These are phyloP conservation scores for Ischnura elegans DNA, from an alignment of 2,888 invertebrate genomes.

Conservation along the genomic window DNA sequence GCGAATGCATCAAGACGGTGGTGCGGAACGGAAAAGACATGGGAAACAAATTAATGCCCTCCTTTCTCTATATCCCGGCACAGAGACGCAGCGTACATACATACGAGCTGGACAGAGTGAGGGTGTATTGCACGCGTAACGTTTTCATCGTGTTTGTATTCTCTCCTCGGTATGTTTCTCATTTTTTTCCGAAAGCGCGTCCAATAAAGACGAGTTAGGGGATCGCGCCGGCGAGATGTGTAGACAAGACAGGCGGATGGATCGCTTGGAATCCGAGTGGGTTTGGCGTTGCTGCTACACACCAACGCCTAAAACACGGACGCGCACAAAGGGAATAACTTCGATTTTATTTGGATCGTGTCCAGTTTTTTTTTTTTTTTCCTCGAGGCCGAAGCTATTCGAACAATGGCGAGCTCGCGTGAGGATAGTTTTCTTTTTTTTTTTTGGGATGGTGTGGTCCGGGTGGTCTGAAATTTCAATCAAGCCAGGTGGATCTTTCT, in stretches of 20 bases:
- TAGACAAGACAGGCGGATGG: neutral
- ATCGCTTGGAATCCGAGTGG: neutral
- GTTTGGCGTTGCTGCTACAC: too few relatives aligned
- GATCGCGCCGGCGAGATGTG: neutral
- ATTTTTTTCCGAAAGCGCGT: neutral
- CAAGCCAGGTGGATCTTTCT: neutral
- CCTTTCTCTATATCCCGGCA: neutral
- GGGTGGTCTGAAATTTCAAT: neutral
- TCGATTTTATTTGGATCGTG: neutral
- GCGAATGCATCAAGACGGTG: neutral
- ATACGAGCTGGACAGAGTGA: neutral
- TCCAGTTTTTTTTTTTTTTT: neutral
- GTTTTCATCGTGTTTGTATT: neutral
- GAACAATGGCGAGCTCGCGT: neutral
- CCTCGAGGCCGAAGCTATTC: neutral
- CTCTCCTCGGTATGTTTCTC: neutral
- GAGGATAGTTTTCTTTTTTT: too few relatives aligned
- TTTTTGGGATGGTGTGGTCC: too few relatives aligned
- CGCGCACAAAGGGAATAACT: neutral
- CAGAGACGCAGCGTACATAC: neutral
- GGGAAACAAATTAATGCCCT: neutral
- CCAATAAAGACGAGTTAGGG: neutral
- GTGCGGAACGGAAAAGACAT: neutral
- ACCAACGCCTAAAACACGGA: neutral
- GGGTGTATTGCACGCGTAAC: neutral